Conservation (phyloP, 1,140 invertebrate genomes). For the Magallana gigas region DNA sequence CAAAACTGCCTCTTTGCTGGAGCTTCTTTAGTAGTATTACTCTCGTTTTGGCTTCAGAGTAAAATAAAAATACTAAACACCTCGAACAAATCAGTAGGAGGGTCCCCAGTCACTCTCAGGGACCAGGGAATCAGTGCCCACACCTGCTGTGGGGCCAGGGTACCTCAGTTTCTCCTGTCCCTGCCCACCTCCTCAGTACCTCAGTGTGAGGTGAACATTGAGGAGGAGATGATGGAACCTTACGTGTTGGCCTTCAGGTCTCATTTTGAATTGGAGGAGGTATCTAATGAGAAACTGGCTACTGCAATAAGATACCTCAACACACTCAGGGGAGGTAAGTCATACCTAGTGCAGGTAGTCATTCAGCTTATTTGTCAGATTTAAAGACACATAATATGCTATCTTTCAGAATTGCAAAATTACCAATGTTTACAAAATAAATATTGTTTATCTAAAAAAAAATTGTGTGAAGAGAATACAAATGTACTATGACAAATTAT, state of each 20-base stretch:
- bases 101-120: neutral
- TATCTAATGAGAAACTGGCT: neutral
- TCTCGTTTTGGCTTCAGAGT: neutral
- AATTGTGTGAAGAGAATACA: too few species aligned
- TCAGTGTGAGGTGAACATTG: slow-evolving; percentile 9
- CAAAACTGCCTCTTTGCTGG: neutral
- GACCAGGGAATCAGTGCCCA: neutral
- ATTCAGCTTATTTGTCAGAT: too few species aligned
- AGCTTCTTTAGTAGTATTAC: neutral
- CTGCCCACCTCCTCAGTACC: neutral
- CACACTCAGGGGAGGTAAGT: slow-evolving; percentile 10
- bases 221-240: neutral
- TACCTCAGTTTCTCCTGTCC: neutral
- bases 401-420: too few species aligned
- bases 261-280: neutral
- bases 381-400: too few species aligned
- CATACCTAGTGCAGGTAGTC: neutral
- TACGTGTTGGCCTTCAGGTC: neutral
- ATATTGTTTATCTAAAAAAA: too few species aligned
- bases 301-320: neutral
- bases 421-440: too few species aligned
- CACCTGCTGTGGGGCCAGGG: neutral
- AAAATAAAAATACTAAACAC: neutral
- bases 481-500: too few species aligned
- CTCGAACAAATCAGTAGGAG: neutral